These are phyloP conservation scores for Calliphora vomitoria DNA, from an alignment of 2,888 invertebrate species.

Conservation along the genomic window DNA sequence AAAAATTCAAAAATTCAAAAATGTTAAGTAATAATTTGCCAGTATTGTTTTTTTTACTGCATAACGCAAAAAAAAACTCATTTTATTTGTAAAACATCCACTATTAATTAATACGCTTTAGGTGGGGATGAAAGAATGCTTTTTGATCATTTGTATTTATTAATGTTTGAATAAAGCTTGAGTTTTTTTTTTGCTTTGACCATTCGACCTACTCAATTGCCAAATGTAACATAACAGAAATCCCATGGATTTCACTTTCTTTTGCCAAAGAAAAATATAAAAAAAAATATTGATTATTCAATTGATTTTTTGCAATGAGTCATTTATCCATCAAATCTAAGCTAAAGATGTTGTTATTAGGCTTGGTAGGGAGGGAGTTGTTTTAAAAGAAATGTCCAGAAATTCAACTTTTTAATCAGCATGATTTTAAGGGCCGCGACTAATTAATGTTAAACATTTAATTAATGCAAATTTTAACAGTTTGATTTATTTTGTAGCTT, in stretches of 20 bases:
- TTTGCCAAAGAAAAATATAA: too few relatives aligned
- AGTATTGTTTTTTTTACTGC: conserved; percentile 8
- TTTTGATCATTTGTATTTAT: neutral
- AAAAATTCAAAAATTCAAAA: conserved; percentile 5
- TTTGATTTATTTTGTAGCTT: neutral
- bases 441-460: conserved; percentile 3
- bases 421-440: neutral
- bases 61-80: neutral
- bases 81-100: conserved; percentile 8
- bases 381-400: neutral
- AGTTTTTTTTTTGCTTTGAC: conserved; percentile 6
- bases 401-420: neutral
- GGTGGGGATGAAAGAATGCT: conserved; percentile 34
- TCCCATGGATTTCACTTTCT: conserved; percentile 63
- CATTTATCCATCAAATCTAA: neutral
- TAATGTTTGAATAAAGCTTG: conserved; percentile 12
- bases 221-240: conserved; percentile 40
- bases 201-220: conserved; percentile 39
- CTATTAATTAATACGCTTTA: conserved; percentile 42
- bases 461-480: neutral
- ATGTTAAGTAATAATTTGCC: conserved; percentile 46
- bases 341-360: neutral
- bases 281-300: conserved; percentile 27
- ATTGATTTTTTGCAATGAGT: neutral
- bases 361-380: too few relatives aligned